Percentiles rank a stretch among this genome's conserved stretches.
These are phyloP conservation scores for Archips xylosteana DNA, from an alignment of 2,888 invertebrate species.

Conservation along the genomic window DNA sequence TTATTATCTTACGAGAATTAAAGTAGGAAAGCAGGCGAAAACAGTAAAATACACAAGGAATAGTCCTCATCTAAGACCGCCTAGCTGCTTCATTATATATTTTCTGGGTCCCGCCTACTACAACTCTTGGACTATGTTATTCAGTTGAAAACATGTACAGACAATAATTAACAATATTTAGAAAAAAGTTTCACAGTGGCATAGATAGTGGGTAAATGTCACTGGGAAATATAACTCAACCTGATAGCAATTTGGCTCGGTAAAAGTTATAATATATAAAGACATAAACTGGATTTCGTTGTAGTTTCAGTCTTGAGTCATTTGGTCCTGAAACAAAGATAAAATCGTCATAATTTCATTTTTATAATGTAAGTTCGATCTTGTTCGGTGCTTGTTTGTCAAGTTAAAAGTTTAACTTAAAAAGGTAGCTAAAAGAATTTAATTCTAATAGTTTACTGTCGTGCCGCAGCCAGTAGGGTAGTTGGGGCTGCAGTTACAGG, in stretches of 20 bases:
- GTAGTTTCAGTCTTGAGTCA: constrained; percentile 76
- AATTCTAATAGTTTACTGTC: no score
- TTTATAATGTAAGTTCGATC: no score
- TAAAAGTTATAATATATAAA: constrained; percentile 55
- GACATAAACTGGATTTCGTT: constrained; percentile 70
- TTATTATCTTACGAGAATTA: constrained; percentile 2
- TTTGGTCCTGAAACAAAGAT: constrained; percentile 67
- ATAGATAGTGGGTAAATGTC: constrained; percentile 52
- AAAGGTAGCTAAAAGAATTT: no score
- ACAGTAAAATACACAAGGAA: not conserved
- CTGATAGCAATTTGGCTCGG: constrained; percentile 54
- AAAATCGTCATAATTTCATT: not conserved
- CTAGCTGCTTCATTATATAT: not conserved
- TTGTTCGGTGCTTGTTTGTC: no score
- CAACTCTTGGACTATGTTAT: constrained; percentile 9
- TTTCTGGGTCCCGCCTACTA: constrained; percentile 2
- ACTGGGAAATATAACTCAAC: constrained; percentile 58
- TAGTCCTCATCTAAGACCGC: not conserved
- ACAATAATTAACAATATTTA: constrained; percentile 43
- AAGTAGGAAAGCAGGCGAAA: constrained; percentile 2
- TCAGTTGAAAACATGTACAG: constrained; percentile 16
- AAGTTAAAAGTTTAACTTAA: no score
- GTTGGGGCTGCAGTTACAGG: no score
- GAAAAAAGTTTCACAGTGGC: constrained; percentile 50
- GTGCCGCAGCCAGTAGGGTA: no score